Conservation (phyloP, 2,113 vertebrate genomes). For the Phyllopteryx taeniolatus region DNA sequence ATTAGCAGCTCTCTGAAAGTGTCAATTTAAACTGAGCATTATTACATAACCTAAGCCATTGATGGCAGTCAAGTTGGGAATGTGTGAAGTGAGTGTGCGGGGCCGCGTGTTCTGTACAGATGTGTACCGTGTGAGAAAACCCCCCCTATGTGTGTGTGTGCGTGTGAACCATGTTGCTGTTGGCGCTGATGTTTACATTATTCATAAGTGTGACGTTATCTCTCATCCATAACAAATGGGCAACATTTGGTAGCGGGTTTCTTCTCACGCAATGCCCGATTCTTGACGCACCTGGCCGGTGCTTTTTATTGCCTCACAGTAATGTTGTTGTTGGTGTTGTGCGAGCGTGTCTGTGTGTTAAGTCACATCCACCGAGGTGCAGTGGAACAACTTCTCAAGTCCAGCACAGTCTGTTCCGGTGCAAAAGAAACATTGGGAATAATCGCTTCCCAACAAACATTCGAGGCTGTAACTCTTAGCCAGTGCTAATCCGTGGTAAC, state of each 20-base stretch:
- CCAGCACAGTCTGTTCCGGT: not conserved
- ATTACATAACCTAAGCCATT: not conserved
- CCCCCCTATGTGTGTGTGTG: slow-evolving; percentile 12
- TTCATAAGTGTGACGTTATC: slow-evolving; percentile 44
- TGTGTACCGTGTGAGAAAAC: slow-evolving; percentile 17
- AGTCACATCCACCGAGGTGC: not conserved
- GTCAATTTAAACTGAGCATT: not conserved
- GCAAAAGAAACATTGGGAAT: not conserved
- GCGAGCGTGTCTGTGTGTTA: not conserved
- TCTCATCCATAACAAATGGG: slow-evolving; percentile 54
- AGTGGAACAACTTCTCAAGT: not conserved
- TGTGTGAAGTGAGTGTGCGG: slow-evolving; percentile 22
- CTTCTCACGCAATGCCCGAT: slow-evolving; percentile 9
- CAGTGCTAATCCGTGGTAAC: too few species aligned
- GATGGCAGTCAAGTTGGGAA: not conserved
- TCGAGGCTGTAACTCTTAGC: too few species aligned
- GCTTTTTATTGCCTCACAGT: not conserved
- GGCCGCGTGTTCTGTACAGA: slow-evolving; percentile 21
- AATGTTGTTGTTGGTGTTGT: not conserved
- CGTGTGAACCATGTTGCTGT: slow-evolving; percentile 14
- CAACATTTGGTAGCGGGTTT: slow-evolving; percentile 39
- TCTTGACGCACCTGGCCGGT: slow-evolving; percentile 6
- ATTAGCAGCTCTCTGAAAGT: not conserved
- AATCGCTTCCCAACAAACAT: too few species aligned
- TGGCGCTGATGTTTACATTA: slow-evolving; percentile 36